These are phyloP conservation scores for Rhea pennata DNA, from an alignment of 2,113 vertebrate genomes.

Conservation along the genomic window DNA sequence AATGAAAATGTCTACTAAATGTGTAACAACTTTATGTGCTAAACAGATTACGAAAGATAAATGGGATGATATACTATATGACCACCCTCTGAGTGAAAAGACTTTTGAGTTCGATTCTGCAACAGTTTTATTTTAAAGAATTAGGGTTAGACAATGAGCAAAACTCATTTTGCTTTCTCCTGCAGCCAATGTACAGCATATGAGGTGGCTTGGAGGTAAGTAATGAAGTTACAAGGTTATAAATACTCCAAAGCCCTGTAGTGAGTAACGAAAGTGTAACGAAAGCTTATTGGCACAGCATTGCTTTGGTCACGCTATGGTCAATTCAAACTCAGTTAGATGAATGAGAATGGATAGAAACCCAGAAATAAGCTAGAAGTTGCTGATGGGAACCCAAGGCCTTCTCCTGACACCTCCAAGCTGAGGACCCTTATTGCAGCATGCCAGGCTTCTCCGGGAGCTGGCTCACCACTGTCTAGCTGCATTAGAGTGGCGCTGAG, in stretches of 20 bases:
- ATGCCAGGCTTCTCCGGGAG: background rate
- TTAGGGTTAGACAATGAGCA: background rate
- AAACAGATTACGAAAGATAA: background rate
- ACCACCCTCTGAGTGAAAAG: background rate
- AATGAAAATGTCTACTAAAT: background rate
- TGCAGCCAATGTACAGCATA: background rate
- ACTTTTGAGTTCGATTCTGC: background rate
- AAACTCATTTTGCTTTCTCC: background rate
- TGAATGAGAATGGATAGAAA: background rate
- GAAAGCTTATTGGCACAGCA: background rate
- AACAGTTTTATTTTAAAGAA: background rate
- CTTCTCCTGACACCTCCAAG: background rate
- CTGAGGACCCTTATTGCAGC: background rate
- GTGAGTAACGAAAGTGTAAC: background rate
- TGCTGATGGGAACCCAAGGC: background rate
- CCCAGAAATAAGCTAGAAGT: background rate
- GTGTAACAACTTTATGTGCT: background rate
- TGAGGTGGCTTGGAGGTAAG: background rate
- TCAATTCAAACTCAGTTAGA: background rate
- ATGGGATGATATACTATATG: background rate
- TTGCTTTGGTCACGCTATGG: background rate
- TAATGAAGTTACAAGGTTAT: background rate
- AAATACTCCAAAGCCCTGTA: background rate
- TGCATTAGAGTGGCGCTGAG: accelerated
- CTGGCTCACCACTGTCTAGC: accelerated